phyloP scores from a whole-genome alignment of 2,113 vertebrate species.

The Pangasianodon hypophthalmus region DNA sequence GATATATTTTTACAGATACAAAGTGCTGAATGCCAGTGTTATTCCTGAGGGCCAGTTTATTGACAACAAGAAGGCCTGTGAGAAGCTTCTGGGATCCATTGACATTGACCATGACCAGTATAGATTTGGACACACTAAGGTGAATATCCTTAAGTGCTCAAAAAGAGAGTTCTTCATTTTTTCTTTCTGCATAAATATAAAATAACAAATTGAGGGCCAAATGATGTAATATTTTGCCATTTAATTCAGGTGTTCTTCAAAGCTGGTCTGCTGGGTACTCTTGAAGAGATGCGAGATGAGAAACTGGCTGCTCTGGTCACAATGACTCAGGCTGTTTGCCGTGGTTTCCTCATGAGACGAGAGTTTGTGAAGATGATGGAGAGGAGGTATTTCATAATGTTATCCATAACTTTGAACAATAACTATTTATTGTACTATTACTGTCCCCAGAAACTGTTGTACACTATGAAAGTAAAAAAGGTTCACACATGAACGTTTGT shows the following conservation, averaged over 20 bases:
- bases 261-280: conserved; percentile 81
- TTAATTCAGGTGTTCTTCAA: conserved; percentile 83
- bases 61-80: conserved; percentile 58
- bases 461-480: background rate
- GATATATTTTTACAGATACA: conserved; percentile 52
- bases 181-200: background rate
- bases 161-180: background rate
- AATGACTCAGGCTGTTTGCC: conserved; percentile 81
- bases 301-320: conserved; percentile 82
- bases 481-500: background rate
- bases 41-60: conserved; percentile 62
- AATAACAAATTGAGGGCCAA: background rate
- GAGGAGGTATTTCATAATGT: conserved; percentile 68
- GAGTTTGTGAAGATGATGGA: conserved; percentile 78
- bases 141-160: conserved; percentile 4
- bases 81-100: conserved; percentile 60
- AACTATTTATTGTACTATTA: background rate
- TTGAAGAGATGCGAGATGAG: conserved; percentile 88
- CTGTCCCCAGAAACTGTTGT: background rate
- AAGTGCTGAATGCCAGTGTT: conserved; percentile 62
- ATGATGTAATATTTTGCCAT: background rate
- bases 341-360: conserved; percentile 75
- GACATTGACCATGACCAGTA: conserved; percentile 59
- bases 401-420: background rate
- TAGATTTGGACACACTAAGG: conserved; percentile 65